Conservation (phyloP, 2,888 invertebrate genomes). For the Horisme vitalbata region DNA sequence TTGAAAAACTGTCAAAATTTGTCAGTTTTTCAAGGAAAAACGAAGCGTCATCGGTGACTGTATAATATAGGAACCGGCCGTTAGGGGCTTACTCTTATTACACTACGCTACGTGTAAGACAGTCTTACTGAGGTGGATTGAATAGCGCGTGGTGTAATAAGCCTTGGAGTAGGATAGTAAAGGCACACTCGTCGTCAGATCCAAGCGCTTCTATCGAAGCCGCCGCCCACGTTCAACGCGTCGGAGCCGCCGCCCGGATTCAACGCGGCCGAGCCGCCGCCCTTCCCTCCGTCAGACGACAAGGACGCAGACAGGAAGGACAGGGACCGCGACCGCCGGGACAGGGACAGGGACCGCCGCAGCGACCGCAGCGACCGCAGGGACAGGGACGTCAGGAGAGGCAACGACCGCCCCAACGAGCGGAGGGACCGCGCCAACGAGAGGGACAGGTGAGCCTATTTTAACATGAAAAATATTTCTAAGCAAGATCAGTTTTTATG, state of each 20-base stretch:
- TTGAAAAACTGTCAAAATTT: too few relatives aligned
- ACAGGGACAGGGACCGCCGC: constrained; percentile 53
- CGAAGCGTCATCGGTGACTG: too few relatives aligned
- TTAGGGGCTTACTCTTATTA: too few relatives aligned
- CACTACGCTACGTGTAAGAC: too few relatives aligned
- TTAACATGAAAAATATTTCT: too few relatives aligned
- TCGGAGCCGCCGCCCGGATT: constrained; percentile 70
- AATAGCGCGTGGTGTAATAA: too few relatives aligned
- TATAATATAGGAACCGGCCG: too few relatives aligned
- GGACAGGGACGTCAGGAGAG: constrained; percentile 26
- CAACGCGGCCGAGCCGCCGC: constrained; percentile 55
- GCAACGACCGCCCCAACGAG: constrained; percentile 9
- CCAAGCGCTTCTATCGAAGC: constrained; percentile 79
- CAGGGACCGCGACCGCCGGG: constrained; percentile 44
- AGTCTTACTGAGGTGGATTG: too few relatives aligned
- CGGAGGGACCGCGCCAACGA: constrained; percentile 19
- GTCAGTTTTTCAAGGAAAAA: too few relatives aligned
- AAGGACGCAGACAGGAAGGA: constrained; percentile 51
- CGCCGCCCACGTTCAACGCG: constrained; percentile 75
- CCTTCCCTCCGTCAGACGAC: constrained; percentile 53
- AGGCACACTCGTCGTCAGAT: constrained; percentile 63
- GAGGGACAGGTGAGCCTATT: constrained; percentile 30
- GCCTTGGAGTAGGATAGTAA: too few relatives aligned
- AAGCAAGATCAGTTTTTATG: too few relatives aligned
- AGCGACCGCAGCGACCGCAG: constrained; percentile 44